phyloP scores from a whole-genome alignment of 2,113 vertebrate species.

The Gymnobelideus leadbeateri region DNA sequence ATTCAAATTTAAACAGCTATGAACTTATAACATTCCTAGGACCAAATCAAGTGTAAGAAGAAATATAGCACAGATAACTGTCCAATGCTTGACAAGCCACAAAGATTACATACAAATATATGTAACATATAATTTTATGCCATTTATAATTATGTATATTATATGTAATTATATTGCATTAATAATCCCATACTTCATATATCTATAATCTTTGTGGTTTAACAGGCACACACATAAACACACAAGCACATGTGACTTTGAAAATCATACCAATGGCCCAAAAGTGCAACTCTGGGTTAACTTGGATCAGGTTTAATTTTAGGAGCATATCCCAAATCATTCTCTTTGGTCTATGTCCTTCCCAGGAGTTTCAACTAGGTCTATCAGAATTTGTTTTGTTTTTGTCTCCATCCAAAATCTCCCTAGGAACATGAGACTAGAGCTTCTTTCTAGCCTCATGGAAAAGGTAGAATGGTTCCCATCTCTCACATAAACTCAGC shows the following conservation, averaged over 20 bases:
- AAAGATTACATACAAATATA: neutral
- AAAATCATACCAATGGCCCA: neutral
- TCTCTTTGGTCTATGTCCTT: neutral
- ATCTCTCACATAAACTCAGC: neutral
- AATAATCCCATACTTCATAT: neutral
- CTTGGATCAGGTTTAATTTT: neutral
- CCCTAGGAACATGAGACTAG: neutral
- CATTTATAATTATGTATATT: neutral
- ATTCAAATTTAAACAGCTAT: neutral
- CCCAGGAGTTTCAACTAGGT: neutral
- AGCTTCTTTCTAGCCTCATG: neutral
- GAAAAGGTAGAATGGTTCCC: neutral
- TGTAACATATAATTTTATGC: neutral
- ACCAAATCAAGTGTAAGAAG: neutral
- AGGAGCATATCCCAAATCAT: neutral
- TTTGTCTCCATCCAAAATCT: neutral
- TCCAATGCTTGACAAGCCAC: neutral
- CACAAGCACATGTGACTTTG: neutral
- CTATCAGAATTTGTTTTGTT: neutral
- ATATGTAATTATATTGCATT: neutral
- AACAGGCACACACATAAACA: neutral
- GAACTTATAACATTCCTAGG: neutral
- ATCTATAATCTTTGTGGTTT: neutral
- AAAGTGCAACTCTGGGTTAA: neutral
- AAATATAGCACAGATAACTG: neutral